Evolutionary conservation across 2,113 vertebrate genomes (phyloP), one percentile per base, ranked within the genome.

Genomic region (Otus sunia): DNA sequence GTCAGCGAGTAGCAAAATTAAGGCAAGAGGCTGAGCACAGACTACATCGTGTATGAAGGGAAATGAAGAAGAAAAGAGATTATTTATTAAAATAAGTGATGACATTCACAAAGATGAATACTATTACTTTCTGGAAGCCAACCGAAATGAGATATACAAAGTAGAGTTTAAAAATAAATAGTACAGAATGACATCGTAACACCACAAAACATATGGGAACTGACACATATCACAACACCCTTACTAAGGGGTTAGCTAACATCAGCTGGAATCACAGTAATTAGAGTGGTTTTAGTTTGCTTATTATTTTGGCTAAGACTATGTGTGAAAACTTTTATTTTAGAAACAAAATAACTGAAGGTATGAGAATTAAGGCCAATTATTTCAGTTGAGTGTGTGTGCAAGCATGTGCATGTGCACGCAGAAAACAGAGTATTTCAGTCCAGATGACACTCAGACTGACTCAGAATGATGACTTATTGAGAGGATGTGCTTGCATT

Each of bases 41-140:
- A 49, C 53, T 58, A 39, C 49, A 76, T 9, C 0, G 0, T 15
- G 9, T 36, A 84, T 20, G 34, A 84, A 17, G 52, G 36, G 36
- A 85, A 92, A 92, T n/a, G 36, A 56, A 32, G n/a, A 92, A 83
- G 72, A 92, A 78, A 96, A 78, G 11, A 63, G 52, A 91, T 73
- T 89, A 52, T 95, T 92, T 94, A 91, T 85, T 94, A 94, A 89
- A 94, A 34, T 66, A 91, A 95, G 52, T 47, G 80, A 69, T 88
- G 81, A 96, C 69, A 85, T 56, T 62, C 58, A 53, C 69, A 85
- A 84, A 92, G 91, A 94, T 62, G 80, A 96, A 91, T 47, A 72
- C 29, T 68, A 25, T 69, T 66, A 59, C 45, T 91, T 95, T 94
- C 95, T 95, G 80, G 56, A 96, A 95, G 62, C 29, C 84, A 92